Evolutionary conservation across 2,113 vertebrate genomes (phyloP), one percentile per base, ranked within the genome.

Genomic region (Phrynocephalus versicolor): DNA sequence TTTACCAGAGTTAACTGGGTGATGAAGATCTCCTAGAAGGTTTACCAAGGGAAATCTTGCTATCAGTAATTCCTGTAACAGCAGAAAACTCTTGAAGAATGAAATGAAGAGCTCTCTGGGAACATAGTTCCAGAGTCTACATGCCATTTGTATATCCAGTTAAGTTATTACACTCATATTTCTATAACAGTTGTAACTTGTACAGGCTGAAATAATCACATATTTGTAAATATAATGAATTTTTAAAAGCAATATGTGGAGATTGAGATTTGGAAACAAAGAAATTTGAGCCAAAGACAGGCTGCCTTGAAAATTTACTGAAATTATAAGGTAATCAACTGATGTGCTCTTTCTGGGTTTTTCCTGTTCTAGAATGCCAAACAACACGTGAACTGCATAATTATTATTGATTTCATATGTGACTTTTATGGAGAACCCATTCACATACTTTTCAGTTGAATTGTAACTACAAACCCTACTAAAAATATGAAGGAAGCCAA

Each of bases 371-470:
- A 72, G 37, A 85, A 69, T 10, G 85, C 73, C 88, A 87, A 91
- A 86, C 0, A 1, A 21, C 81, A 35, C 57, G 15, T 23, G 87
- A 81, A 57, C 88, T 71, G 51, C 65, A 21, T 39, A 55, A 77
- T 86, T 65, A 85, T 71, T 87, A 33, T 1, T 21, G n/a, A 84
- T 87, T 91, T 90, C 81, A 82, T 89, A 78, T 62, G 21, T 82
- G 1, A 0, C 0, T 64, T 81, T 86, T 70, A 0, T 51, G 30
- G 64, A 85, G 81, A 85, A 2, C 0, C 0, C 77, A 69, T 58
- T 88, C 39, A 45, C 88, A 0, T 58, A 16, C 27, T 35, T 35
- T 76, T n/a, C n/a, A 35, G 55, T 33, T 33, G 30, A 77, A n/a
- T 30, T 77, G 16, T 57, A 10, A 51, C 45, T 51, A 51, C 10